Conservation (phyloP, 2,113 vertebrate genomes). For the Corynorhinus townsendii region DNA sequence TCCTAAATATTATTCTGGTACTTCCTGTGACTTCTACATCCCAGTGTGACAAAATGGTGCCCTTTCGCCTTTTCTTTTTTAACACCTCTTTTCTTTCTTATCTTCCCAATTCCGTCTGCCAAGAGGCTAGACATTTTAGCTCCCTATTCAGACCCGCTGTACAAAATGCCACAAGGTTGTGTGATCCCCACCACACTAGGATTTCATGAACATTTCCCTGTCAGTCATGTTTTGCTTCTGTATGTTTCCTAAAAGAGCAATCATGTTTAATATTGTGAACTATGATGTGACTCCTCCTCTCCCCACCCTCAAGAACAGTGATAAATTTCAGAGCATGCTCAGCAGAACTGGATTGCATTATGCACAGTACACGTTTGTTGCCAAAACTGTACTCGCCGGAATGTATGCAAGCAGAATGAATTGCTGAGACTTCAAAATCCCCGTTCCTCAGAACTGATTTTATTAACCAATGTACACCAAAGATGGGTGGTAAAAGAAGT, state of each 20-base stretch:
- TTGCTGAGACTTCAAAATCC: slow-evolving; percentile 55
- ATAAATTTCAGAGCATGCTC: slow-evolving; percentile 63
- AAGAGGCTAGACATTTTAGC: background rate
- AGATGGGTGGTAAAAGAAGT: slow-evolving; percentile 23
- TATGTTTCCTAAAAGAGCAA: background rate
- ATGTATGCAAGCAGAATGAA: slow-evolving; percentile 52
- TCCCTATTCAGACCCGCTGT: background rate
- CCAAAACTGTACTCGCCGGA: slow-evolving; percentile 21
- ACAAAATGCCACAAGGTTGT: background rate
- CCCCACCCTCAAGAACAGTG: slow-evolving; percentile 7
- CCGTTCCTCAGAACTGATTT: slow-evolving; percentile 49
- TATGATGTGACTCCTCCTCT: background rate
- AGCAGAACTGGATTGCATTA: slow-evolving; percentile 62
- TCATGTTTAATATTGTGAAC: slow-evolving; percentile 61
- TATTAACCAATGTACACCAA: slow-evolving; percentile 40
- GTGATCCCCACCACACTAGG: background rate
- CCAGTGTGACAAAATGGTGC: background rate
- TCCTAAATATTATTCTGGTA: background rate
- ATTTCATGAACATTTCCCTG: background rate
- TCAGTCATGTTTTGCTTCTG: slow-evolving; percentile 20
- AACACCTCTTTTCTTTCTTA: background rate
- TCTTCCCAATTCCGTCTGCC: background rate
- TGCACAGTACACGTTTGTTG: background rate
- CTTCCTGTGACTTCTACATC: background rate
- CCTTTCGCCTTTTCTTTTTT: background rate